Evolutionary conservation across 2,888 invertebrate species (phyloP), one percentile per base, ranked within the genome.

Genomic region (Cybosia mesomella): DNA sequence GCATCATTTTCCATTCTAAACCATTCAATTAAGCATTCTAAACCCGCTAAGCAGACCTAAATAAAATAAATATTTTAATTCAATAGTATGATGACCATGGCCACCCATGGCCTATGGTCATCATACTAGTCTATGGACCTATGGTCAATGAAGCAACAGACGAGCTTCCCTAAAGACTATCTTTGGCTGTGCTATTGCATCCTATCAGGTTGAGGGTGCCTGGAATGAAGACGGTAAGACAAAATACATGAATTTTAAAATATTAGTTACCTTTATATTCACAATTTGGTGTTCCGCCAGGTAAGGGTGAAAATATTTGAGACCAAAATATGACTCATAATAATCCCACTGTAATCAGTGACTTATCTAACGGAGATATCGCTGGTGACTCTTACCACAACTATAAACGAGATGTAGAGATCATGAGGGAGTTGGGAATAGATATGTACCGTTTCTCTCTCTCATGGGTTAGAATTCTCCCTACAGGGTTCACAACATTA

Each of bases 321-420:
- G 91, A 92, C 61, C 75, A 81, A n/a, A n/a, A n/a, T 66, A 75
- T 89, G 79, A 86, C 87, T 11, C 92, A 91, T 71, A 87, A 70
- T 5, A 75, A 83, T n/a, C 89, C 90, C 0, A 62, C 72, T 3
- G 79, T 85, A 0, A 87, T 90, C 61, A 75, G 62, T 34, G 90
- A 89, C 49, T 24, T 54, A 10, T 93, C 92, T 64, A 96, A 95
- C 72, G 97, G 95, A 0, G 96, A 96, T 79, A 83, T 96, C 1
- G 93, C 96, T 0, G 93, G 95, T 10, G 96, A 97, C 79, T 91
- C 95, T 58, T 96, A 96, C 81, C 92, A 96, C 84, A 95, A 95
- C 79, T 96, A 95, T 85, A 92, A 95, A 76, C 95, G 96, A n/a
- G 95, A 95, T 77, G 92, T 95, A 0, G 88, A 91, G 67, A 89